phyloP scores from a whole-genome alignment of 2,888 invertebrate genomes.

The Cryptocheilus praepositus region DNA sequence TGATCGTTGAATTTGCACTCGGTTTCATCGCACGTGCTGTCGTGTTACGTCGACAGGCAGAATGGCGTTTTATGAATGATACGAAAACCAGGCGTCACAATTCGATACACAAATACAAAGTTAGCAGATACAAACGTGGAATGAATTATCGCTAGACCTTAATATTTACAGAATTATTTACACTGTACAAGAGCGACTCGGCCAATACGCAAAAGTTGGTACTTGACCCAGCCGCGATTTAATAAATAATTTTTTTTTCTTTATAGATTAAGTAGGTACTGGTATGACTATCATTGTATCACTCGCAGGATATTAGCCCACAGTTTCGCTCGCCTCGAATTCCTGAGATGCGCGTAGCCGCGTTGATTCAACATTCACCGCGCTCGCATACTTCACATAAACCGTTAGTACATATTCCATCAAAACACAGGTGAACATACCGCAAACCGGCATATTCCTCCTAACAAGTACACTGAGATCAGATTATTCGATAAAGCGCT shows the following conservation, averaged over 20 bases:
- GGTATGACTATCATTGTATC: conserved; percentile 64
- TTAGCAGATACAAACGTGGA: background rate
- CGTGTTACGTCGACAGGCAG: too few relatives aligned
- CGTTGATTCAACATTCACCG: background rate
- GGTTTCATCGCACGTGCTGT: too few relatives aligned
- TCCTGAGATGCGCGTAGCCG: conserved; percentile 36
- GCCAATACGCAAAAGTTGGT: background rate
- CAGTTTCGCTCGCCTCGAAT: conserved; percentile 24
- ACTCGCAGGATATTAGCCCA: conserved; percentile 48
- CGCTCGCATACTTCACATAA: background rate
- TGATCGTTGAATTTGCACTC: background rate
- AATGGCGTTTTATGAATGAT: background rate
- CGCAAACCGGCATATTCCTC: too few relatives aligned
- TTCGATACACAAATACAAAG: conserved; percentile 1
- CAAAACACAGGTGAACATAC: too few relatives aligned
- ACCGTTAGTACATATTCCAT: background rate
- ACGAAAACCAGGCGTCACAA: conserved; percentile 6
- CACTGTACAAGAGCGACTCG: conserved; percentile 51
- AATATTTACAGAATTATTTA: conserved; percentile 41
- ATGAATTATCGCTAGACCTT: background rate
- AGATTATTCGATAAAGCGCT: too few relatives aligned
- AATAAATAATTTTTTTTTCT: conserved; percentile 9
- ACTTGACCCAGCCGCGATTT: background rate
- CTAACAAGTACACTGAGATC: too few relatives aligned
- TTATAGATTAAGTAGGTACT: background rate